Base-by-base conservation (phyloP, 2,113 vertebrate genomes). In the Ailuropoda melanoleuca region DNA sequence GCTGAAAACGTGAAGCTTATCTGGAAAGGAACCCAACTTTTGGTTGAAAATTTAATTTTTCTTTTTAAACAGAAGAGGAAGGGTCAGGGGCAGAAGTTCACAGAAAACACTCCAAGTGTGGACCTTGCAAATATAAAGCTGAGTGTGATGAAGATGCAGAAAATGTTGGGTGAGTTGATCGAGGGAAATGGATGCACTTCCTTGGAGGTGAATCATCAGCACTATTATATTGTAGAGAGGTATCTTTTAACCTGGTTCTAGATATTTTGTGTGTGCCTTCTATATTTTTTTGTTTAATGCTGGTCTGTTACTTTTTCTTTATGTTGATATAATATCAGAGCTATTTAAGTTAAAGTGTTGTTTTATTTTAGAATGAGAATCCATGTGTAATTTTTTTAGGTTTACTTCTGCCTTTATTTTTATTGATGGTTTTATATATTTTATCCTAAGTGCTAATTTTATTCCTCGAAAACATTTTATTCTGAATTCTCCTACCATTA, bases 61-160 rank as follows among this genome's bases (percentile, higher is more conserved):
- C 98, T 98, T 93, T 93, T 98, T 94, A 75, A 97, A 81, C 97
- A 99, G 99, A 99, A 50, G 99, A 99, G 18, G 99, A 99, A 96
- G 99, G 99, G 78, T 99, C 99, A 74, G 99, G 99, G 48, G 98
- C 99, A 19, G 99, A 99, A 97, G 98, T 98, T 17, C 99, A 99
- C 97, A 99, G 99, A 98, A 99, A 99, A 98, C 99, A 99, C 97
- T 99, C 99, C 91, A 99, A 99, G 97, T 99, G 99, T 97, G 99
- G 99, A 97, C 99, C 99, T 34, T 99, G 99, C 99, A 99, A 99
- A 98, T 99, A 99, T 0, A 99, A 99, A 95, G 99, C 99, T 0
- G 99, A 99, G 97, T 99, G 99, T 97, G 99, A 99, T 58, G 99
- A 99, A 97, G 99, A 99, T 98, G 99, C 99, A 7, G 99, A 99